phyloP scores from a whole-genome alignment of 2,888 invertebrate species.

The Spatulosminthurus flaviceps region DNA sequence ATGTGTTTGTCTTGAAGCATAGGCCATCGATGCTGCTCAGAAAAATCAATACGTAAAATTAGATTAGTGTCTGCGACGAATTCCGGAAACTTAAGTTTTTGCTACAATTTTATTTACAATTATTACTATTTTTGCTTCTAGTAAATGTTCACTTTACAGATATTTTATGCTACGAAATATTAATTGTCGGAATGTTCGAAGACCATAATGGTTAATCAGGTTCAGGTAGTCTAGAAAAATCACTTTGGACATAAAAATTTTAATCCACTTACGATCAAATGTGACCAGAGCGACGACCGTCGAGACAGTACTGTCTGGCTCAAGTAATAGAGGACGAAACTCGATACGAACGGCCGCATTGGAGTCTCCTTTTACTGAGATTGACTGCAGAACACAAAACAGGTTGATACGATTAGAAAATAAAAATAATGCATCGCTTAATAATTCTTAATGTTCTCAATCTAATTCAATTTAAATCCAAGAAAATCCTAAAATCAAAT shows the following conservation, averaged over 20 bases:
- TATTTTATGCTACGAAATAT: too few relatives aligned
- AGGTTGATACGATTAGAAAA: not conserved
- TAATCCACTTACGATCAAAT: slow-evolving; percentile 75
- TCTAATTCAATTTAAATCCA: too few relatives aligned
- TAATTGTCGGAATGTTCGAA: too few relatives aligned
- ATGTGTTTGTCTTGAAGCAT: slow-evolving; percentile 56
- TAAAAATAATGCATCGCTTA: too few relatives aligned
- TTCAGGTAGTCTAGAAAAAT: not conserved
- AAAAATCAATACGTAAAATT: not conserved
- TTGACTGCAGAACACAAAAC: slow-evolving; percentile 64
- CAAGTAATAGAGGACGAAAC: slow-evolving; percentile 74
- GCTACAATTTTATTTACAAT: too few relatives aligned
- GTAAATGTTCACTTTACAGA: too few relatives aligned
- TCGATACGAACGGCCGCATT: slow-evolving; percentile 72
- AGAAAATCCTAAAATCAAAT: too few relatives aligned
- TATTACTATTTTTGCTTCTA: too few relatives aligned
- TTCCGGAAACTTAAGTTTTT: too few relatives aligned
- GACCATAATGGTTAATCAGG: too few relatives aligned
- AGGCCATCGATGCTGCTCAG: slow-evolving; percentile 57
- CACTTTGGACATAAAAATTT: not conserved
- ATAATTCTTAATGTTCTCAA: too few relatives aligned
- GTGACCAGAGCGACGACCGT: slow-evolving; percentile 75
- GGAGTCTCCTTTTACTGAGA: slow-evolving; percentile 60
- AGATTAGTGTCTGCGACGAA: too few relatives aligned
- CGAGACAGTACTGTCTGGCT: slow-evolving; percentile 73